phyloP scores from a whole-genome alignment of 1,140 invertebrate species.

The Lucilia sericata region DNA sequence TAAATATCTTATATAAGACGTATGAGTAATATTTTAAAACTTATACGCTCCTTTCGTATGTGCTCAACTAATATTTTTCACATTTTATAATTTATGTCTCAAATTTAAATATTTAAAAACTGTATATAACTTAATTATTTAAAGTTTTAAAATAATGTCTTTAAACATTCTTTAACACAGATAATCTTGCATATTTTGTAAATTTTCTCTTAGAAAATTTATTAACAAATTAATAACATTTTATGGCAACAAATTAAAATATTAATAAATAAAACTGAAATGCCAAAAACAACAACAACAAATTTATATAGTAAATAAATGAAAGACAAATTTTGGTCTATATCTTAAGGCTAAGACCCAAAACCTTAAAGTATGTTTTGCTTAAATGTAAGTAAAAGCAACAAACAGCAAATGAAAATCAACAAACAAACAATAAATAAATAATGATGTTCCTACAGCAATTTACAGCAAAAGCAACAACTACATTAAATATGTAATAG shows the following conservation, averaged over 20 bases:
- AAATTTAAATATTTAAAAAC: too few relatives aligned
- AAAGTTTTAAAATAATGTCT: too few relatives aligned
- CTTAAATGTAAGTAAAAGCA: not conserved
- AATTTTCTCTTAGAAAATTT: not conserved
- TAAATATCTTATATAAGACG: too few relatives aligned
- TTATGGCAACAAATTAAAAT: slow-evolving; percentile 35
- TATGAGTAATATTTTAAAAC: too few relatives aligned
- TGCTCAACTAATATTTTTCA: too few relatives aligned
- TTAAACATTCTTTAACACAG: too few relatives aligned
- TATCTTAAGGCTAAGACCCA: not conserved
- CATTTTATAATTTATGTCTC: too few relatives aligned
- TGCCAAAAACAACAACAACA: not conserved
- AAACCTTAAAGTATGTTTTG: not conserved
- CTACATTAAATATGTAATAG: not conserved
- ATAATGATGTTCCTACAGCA: slow-evolving; percentile 30
- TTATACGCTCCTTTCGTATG: too few relatives aligned
- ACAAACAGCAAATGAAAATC: slow-evolving; percentile 28
- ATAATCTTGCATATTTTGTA: too few relatives aligned
- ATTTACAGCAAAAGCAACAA: not conserved
- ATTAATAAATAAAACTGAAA: not conserved
- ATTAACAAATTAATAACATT: slow-evolving; percentile 30
- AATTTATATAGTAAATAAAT: not conserved
- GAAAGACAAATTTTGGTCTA: not conserved
- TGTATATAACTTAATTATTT: too few relatives aligned
- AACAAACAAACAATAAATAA: slow-evolving; percentile 32